Evolutionary conservation across 2,113 vertebrate species (phyloP), one percentile per base, ranked within the genome.

Genomic region (Galbula dea): DNA sequence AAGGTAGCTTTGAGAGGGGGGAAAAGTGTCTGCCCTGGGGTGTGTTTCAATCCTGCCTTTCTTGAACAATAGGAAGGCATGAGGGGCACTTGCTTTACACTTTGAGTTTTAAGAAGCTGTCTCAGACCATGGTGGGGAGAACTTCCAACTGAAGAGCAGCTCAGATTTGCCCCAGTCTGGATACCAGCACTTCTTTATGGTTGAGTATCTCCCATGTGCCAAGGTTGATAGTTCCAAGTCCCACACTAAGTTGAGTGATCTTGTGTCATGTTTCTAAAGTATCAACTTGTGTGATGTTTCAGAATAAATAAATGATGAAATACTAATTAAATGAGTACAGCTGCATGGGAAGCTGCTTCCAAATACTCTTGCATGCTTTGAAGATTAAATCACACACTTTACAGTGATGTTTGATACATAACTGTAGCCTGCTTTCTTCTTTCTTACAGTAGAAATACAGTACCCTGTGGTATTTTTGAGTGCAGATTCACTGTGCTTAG

Each of bases 231-330:
- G 97, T 97, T 97, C 80, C 23, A 80, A 98, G 97, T 97, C 97
- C 95, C 96, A 97, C 96, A 97, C 83, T 96, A 96, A 96, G 97
- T 97, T 97, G 97, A 98, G 96, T 97, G 97, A 95, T 97, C 97
- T 97, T 95, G 34, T 97, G 96, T 95, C 96, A 83, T 93, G 92
- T 95, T 95, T 97, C 96, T 97, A 97, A 97, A 97, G 83, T 96
- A 95, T 87, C 94, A 94, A 76, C 95, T 96, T 96, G 87, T 94
- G 86, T 96, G 95, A 96, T 97, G 92, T 94, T 97, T 97, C 95
- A 96, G 94, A 96, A 92, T 97, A 97, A 97, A 97, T 97, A 97
- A 96, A 96, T 96, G 75, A 86, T 95, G 75, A 96, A 96, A 96
- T 95, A 57, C 74, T 97, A 96, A 88, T 95, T 96, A 97, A 97